A percentile compares a stretch with the other conserved stretches of the same genome.
These are phyloP conservation scores for Dysmachus trigonus DNA, from an alignment of 2,888 invertebrate genomes.

Conservation along the genomic window DNA sequence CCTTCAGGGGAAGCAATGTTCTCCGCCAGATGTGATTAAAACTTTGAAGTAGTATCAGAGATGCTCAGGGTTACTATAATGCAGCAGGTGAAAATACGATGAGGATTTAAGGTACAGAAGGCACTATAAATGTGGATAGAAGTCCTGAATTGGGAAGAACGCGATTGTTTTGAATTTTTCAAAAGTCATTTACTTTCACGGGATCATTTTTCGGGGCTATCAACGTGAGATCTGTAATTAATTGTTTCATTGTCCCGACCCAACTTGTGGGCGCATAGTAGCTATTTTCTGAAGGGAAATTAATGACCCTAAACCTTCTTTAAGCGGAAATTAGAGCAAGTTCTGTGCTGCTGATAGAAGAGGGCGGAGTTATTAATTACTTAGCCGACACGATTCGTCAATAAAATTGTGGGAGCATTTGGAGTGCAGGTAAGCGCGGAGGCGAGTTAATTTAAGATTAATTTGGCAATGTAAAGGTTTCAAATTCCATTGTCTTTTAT, in stretches of 20 bases:
- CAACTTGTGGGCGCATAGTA: background rate
- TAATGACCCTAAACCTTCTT: slow-evolving; percentile 21
- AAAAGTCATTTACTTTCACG: slow-evolving; percentile 24
- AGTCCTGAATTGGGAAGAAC: background rate
- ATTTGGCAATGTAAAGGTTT: background rate
- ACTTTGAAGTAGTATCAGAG: background rate
- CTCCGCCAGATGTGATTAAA: background rate
- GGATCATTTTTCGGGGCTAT: slow-evolving; percentile 23
- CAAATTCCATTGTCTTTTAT: background rate
- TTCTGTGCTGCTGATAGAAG: background rate
- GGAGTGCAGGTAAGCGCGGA: background rate
- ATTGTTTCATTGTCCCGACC: slow-evolving; percentile 16
- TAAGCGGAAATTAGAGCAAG: slow-evolving; percentile 1
- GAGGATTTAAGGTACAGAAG: background rate
- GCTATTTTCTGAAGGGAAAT: slow-evolving; percentile 9
- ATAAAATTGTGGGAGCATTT: background rate
- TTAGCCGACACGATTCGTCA: background rate
- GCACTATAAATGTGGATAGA: background rate
- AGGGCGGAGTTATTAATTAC: background rate
- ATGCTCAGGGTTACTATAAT: background rate
- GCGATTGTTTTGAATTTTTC: slow-evolving; percentile 9
- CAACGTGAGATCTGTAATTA: slow-evolving; percentile 22
- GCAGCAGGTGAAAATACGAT: background rate
- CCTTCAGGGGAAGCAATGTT: background rate
- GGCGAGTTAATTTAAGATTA: background rate